phyloP scores from a whole-genome alignment of 2,888 invertebrate species.

The Drosophila prolongata region DNA sequence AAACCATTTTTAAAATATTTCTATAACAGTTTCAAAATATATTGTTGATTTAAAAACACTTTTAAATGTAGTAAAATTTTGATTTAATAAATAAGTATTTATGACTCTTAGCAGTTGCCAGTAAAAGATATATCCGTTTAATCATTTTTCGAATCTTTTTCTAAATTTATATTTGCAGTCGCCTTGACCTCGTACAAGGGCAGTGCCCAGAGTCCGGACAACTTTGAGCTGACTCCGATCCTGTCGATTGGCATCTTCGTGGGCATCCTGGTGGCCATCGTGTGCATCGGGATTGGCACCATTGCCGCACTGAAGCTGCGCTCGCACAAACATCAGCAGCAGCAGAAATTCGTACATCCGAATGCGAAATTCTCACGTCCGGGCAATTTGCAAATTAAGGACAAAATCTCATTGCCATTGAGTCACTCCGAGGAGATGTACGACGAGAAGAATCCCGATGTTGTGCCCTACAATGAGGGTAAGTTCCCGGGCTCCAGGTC shows the following conservation, averaged over 20 bases:
- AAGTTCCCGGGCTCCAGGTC: slow-evolving; percentile 58
- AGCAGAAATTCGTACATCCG: slow-evolving; percentile 83
- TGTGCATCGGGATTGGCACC: slow-evolving; percentile 84
- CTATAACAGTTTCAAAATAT: too few species aligned
- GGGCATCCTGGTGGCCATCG: slow-evolving; percentile 84
- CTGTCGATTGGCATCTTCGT: slow-evolving; percentile 85
- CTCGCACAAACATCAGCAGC: slow-evolving; percentile 83
- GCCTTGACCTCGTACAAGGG: slow-evolving; percentile 85
- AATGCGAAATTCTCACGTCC: slow-evolving; percentile 86
- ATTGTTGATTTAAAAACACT: too few species aligned
- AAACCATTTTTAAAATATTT: too few species aligned
- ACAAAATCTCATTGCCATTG: slow-evolving; percentile 89
- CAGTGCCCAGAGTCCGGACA: slow-evolving; percentile 84
- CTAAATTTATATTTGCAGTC: slow-evolving; percentile 60
- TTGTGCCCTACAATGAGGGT: slow-evolving; percentile 95
- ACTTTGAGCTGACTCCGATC: slow-evolving; percentile 86
- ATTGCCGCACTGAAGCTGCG: slow-evolving; percentile 84
- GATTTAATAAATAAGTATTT: too few species aligned
- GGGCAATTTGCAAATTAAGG: slow-evolving; percentile 87
- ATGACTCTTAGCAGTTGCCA: too few species aligned
- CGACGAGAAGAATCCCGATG: slow-evolving; percentile 95
- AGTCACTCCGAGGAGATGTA: slow-evolving; percentile 89
- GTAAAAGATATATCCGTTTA: too few species aligned
- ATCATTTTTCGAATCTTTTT: too few species aligned
- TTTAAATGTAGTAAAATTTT: too few species aligned